Percentiles rank a stretch among this genome's conserved stretches.
These are phyloP conservation scores for Pteropus alecto DNA, from an alignment of 2,113 vertebrate species.

Conservation along the genomic window DNA sequence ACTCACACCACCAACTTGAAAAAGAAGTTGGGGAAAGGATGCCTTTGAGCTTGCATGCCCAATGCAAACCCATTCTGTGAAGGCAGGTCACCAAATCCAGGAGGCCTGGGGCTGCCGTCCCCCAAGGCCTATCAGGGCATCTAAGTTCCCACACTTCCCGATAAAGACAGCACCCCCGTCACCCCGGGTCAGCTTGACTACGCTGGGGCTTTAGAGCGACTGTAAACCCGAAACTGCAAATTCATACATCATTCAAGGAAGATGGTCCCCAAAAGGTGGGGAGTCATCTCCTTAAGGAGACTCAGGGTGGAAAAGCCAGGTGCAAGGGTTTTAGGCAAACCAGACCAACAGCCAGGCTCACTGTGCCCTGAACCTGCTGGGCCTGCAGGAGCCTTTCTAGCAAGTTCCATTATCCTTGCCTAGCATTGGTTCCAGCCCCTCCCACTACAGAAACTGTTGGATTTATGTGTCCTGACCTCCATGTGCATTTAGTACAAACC, in stretches of 20 bases:
- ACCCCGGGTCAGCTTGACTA: not conserved
- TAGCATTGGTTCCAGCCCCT: not conserved
- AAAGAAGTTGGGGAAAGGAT: not conserved
- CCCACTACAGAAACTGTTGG: not conserved
- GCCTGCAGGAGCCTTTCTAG: not conserved
- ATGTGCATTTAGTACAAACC: not conserved
- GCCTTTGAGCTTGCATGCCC: not conserved
- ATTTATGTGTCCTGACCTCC: not conserved
- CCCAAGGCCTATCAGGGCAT: not conserved
- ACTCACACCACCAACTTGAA: not conserved
- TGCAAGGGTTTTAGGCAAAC: not conserved
- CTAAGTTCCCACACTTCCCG: not conserved
- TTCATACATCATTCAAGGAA: not conserved
- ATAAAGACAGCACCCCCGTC: not conserved
- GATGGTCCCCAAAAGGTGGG: not conserved
- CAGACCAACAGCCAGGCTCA: not conserved
- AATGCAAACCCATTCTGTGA: no score
- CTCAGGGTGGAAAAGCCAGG: not conserved
- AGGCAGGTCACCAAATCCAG: not conserved
- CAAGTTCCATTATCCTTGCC: not conserved
- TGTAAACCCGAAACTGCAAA: not conserved
- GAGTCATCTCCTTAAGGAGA: not conserved
- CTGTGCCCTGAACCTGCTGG: not conserved
- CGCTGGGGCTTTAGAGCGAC: not conserved
- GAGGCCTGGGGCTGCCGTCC: not conserved